Evolutionary conservation across 2,113 vertebrate genomes (phyloP).

Genomic region (Callospermophilus lateralis): DNA sequence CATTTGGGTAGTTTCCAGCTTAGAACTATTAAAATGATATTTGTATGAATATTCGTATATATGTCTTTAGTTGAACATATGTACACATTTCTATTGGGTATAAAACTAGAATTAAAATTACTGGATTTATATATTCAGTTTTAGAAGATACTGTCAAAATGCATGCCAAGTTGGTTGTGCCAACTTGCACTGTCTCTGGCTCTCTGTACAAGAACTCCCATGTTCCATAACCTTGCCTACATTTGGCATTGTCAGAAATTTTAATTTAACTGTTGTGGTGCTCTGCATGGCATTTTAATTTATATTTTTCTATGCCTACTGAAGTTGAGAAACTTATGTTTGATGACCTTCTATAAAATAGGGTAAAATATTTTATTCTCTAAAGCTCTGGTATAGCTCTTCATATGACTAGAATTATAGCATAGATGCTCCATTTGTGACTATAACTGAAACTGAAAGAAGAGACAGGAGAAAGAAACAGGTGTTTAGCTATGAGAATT

Average conservation of each 20-base stretch:
- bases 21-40: background rate
- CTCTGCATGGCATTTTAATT: background rate
- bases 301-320: background rate
- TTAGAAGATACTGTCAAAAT: background rate
- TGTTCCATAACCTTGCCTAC: background rate
- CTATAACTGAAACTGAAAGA: background rate
- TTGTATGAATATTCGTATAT: background rate
- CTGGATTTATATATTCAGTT: background rate
- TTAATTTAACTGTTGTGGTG: background rate
- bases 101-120: conserved; percentile 19
- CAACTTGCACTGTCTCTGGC: background rate
- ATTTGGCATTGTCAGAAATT: background rate
- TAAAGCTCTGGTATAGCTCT: background rate
- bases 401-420: background rate
- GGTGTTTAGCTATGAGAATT: background rate
- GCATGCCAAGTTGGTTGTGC: background rate
- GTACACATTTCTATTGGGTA: background rate
- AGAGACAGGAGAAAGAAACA: background rate
- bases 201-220: background rate
- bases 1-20: background rate
- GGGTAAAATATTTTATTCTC: background rate
- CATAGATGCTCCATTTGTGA: background rate
- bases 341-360: background rate
- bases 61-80: background rate
- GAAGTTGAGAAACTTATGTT: background rate